Evolutionary conservation across 2,888 invertebrate species (phyloP), one percentile per base, ranked within the genome.

Genomic region (Hedya salicella): DNA sequence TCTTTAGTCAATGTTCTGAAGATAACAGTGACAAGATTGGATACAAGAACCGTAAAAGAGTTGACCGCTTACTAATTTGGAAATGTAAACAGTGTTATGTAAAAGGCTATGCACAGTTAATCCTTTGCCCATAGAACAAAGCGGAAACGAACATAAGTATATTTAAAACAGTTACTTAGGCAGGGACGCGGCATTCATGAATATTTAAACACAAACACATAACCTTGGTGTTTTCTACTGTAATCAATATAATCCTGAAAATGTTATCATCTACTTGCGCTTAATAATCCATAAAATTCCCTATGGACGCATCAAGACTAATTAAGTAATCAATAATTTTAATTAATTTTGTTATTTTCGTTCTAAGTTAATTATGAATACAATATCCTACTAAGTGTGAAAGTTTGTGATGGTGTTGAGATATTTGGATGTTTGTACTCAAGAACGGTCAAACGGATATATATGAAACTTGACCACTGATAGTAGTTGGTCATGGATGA

Each of bases 91-190:
- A 57, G 32, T 57, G 44, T 57, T 57, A 57, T 46, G 57, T 57
- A 57, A 57, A 57, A 57, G 57, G 57, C 57, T 57, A 13, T 57
- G 57, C 44, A 46, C 44, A 57, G 57, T 46, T 46, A 57, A 57
- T 57, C 57, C 19, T 54, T 25, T 17, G 21, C 11, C 44, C 44
- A 25, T 17, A 36, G 25, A 44, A 32, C 16, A 17, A 44, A 46
- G 44, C 44, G 44, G 57, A 46, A 56, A 57, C 8, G 8, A 44
- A 46, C 46, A 44, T 57, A 32, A 46, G 32, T 32, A 36, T 36
- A 36, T 36, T 36, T 11, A 36, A 36, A 36, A 36, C 36, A 36
- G 36, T 36, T 36, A 36, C 36, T 11, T 13, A 25, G 6, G 25
- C 25, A 3, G 25, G 25, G 42, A 49, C 71, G 70, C 9, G 36